These are phyloP conservation scores for Oncorhynchus tshawytscha DNA, from an alignment of 2,113 vertebrate species.

Conservation along the genomic window DNA sequence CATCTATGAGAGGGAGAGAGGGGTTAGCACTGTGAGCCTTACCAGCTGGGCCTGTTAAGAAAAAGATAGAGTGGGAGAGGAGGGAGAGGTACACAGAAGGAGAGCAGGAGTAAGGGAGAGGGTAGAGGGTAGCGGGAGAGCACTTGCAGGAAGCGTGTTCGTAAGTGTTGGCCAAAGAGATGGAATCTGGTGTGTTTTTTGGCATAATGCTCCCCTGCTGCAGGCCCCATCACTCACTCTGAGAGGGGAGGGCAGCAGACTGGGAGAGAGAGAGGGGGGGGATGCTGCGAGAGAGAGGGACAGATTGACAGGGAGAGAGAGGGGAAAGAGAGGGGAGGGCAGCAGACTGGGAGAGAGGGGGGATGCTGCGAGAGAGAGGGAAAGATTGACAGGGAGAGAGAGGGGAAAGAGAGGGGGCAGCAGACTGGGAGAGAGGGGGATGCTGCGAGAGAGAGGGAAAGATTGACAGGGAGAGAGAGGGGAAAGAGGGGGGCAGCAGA, in stretches of 20 bases:
- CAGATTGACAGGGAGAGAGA: neutral
- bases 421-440: too few relatives aligned
- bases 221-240: neutral
- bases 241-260: accelerated
- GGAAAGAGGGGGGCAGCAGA: too few relatives aligned
- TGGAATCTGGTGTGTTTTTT: constrained; percentile 68
- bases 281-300: neutral
- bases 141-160: constrained; percentile 56
- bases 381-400: too few relatives aligned
- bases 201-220: constrained; percentile 33
- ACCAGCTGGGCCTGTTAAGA: constrained; percentile 35
- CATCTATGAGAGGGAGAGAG: neutral
- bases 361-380: too few relatives aligned
- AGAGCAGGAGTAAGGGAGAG: neutral
- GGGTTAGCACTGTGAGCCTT: constrained; percentile 20
- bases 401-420: too few relatives aligned
- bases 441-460: too few relatives aligned
- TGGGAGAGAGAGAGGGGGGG: neutral
- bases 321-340: too few relatives aligned
- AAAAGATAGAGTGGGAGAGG: neutral
- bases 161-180: constrained; percentile 57
- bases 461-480: too few relatives aligned
- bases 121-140: constrained; percentile 33
- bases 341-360: too few relatives aligned
- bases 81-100: neutral